Percentiles rank a stretch among this genome's conserved stretches.
Conservation (phyloP, 2,888 invertebrate species). For the Cheilosia variabilis region DNA sequence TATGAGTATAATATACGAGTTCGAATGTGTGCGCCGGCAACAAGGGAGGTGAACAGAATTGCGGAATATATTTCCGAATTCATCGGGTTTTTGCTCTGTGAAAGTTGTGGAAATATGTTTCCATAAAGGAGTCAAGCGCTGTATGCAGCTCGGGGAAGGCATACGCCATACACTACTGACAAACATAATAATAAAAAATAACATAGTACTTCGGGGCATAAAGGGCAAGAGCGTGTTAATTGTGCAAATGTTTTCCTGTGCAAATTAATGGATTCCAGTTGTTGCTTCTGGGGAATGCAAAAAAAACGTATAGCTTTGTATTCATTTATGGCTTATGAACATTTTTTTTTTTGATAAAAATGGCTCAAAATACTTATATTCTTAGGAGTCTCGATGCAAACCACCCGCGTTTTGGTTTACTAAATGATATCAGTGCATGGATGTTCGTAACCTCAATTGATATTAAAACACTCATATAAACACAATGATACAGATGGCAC, state of each 20-base stretch:
- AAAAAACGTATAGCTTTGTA: background rate
- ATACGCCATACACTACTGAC: too few species aligned
- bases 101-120: slow-evolving; percentile 59
- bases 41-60: slow-evolving; percentile 12
- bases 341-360: background rate
- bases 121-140: slow-evolving; percentile 46
- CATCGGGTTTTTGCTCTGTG: slow-evolving; percentile 54
- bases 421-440: too few species aligned
- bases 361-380: background rate
- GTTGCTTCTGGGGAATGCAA: slow-evolving; percentile 49
- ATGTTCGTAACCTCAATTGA: too few species aligned
- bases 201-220: background rate
- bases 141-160: slow-evolving; percentile 23
- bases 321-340: background rate
- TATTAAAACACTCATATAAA: too few species aligned
- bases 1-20: too few species aligned
- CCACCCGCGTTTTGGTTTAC: too few species aligned
- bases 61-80: slow-evolving; percentile 64
- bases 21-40: background rate
- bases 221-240: slow-evolving; percentile 58
- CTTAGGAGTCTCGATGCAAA: too few species aligned
- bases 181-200: slow-evolving; percentile 39
- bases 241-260: slow-evolving; percentile 58
- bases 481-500: too few species aligned
- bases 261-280: slow-evolving; percentile 43